Base-by-base conservation (phyloP, 2,113 vertebrate species). In the Phalacrocorax aristotelis region DNA sequence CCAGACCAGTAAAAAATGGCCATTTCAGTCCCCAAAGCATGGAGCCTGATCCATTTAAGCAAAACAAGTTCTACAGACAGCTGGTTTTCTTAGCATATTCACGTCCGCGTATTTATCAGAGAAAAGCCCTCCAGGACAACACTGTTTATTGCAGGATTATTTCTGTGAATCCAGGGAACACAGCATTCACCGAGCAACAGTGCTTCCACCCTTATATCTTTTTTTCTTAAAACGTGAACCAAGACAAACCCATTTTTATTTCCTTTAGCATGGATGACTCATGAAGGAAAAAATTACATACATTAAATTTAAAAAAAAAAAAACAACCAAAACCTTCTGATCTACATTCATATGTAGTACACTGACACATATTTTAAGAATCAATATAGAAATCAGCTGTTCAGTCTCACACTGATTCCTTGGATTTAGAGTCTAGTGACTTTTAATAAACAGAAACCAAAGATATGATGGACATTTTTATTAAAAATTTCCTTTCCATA, bases 121-220 rank as follows among this genome's bases (percentile, higher is more conserved):
- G 83, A 78, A 91, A 94, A 95, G 79, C 82, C 81, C 81, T 97
- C 89, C 79, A 97, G 96, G 83, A 97, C 95, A 92, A 95, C 85
- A 97, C 83, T 98, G 98, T 98, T 98, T 98, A 98, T 94, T 95
- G 95, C 65, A 93, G 96, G 96, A 97, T 98, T 97, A 98, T 95
- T 93, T 97, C 90, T 94, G 87, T 92, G 96, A 97, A 96, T 96
- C 89, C 91, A 95, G 78, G 87, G 97, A 98, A 97, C 79, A 91
- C 22, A 83, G 79, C 82, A 97, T 89, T 95, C 48, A 91, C 84
- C 68, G 89, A 96, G 91, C 80, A 95, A 96, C 90, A 86, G 68
- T 51, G 49, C 64, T 92, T 93, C 96, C 94, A 97, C 78, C 92
- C 90, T 94, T 83, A 54, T 60, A 88, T 87, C 58, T 76, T 92